These are phyloP conservation scores for Gymnocypris eckloni DNA, from an alignment of 2,797 vertebrate species.

Conservation along the genomic window DNA sequence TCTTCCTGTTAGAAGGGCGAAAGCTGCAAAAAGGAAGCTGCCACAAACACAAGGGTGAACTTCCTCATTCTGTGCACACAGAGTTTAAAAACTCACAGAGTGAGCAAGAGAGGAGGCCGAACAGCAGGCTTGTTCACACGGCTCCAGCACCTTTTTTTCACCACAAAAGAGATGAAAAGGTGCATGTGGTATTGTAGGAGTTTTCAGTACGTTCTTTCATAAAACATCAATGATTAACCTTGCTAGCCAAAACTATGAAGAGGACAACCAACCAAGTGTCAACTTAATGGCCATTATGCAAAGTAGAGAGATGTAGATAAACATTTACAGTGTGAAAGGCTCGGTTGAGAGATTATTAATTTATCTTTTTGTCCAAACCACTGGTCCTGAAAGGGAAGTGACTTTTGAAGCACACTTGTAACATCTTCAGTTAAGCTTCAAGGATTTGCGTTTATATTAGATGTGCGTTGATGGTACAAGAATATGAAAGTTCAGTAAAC, in stretches of 20 bases:
- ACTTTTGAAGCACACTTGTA: background rate
- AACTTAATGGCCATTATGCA: constrained; percentile 10
- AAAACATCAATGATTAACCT: background rate
- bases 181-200: background rate
- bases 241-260: background rate
- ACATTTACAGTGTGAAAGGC: constrained; percentile 14
- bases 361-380: constrained; percentile 4
- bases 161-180: constrained; percentile 31
- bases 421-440: constrained; percentile 5
- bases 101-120: constrained; percentile 39
- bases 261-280: background rate
- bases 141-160: constrained; percentile 4
- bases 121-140: constrained; percentile 24
- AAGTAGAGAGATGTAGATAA: constrained; percentile 24
- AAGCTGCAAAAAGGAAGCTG: constrained; percentile 81
- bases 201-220: background rate
- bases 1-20: constrained; percentile 71
- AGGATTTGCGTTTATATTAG: background rate
- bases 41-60: constrained; percentile 73
- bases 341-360: constrained; percentile 13
- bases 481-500: background rate
- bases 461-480: background rate
- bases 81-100: constrained; percentile 63
- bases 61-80: constrained; percentile 78
- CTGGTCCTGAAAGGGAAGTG: constrained; percentile 7